Base-by-base conservation (phyloP, 2,888 invertebrate species). In the Drosophila phalerata region DNA sequence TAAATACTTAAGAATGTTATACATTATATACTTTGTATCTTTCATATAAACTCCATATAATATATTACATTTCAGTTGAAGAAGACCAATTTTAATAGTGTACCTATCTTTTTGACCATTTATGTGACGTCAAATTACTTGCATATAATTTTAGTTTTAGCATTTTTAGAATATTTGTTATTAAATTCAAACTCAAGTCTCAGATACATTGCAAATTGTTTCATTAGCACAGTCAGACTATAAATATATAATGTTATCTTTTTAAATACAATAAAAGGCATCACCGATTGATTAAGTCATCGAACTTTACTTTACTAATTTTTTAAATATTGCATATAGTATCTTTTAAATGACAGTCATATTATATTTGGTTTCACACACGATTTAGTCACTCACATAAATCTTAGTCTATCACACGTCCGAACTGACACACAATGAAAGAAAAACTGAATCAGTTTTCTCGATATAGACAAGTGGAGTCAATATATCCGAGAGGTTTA, bases 381-480 rank as follows among this genome's bases (percentile, higher is more conserved):
- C 40, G 30, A 30, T 49, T 34, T 49, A 4, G 11, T 19, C 49
- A 22, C 56, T 45, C 15, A 42, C 15, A 30, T 2, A 13, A 42
- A 15, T 30, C 37, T 38, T 15, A 19, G 5, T 3, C 32, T 34
- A 5, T 40, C 32, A 47, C 40, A 74, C 75, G 78, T 75, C 75
- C 53, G 52, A 60, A 78, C 74, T 78, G 63, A 61, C 34, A 57
- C 69, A 64, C 53, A 47, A 47, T 60, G 48, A 43, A 53, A n/a
- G 11, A 45, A 49, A 43, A 64, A 76, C 75, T 76, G 53, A 73
- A 51, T 48, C 47, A 28, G 19, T 45, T 61, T 43, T 34, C 25
- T 51, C 37, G 40, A 43, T 55, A 38, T 45, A 56, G 25, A 53
- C 40, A 42, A 55, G 43, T 43, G n/a, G 53, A 40, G 40, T 43